phyloP scores from a whole-genome alignment of 2,113 vertebrate genomes.

The Ranitomeya imitator region DNA sequence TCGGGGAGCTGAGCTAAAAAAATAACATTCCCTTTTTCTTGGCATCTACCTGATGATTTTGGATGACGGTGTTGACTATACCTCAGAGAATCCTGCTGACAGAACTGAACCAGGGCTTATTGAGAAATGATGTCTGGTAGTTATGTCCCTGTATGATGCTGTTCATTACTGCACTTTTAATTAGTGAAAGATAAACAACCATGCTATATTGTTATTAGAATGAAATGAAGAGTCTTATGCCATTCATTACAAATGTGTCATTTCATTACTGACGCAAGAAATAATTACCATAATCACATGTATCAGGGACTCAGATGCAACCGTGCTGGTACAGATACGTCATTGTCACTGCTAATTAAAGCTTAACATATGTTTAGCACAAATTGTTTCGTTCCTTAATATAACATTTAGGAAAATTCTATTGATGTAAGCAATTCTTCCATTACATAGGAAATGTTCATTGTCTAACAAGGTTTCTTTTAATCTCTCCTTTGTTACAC shows the following conservation, averaged over 20 bases:
- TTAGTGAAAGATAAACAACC: constrained; percentile 30
- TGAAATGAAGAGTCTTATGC: constrained; percentile 13
- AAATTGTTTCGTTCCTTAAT: not conserved
- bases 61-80: constrained; percentile 37
- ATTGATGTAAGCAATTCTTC: not conserved
- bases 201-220: not conserved
- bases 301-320: not conserved
- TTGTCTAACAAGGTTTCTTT: not conserved
- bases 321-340: not conserved
- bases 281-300: constrained; percentile 25
- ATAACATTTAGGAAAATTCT: not conserved
- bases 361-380: not conserved
- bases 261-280: constrained; percentile 17
- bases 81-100: constrained; percentile 39
- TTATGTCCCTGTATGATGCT: not conserved
- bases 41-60: constrained; percentile 50
- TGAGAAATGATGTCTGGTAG: constrained; percentile 21
- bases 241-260: not conserved
- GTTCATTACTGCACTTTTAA: constrained; percentile 36
- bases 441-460: not conserved
- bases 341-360: constrained; percentile 10
- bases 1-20: constrained; percentile 4
- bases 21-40: constrained; percentile 12
- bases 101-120: constrained; percentile 8
- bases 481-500: not conserved